Percentiles rank a stretch among this genome's conserved stretches.
These are phyloP conservation scores for Saxicola maurus DNA, from an alignment of 2,797 vertebrate genomes.

Conservation along the genomic window DNA sequence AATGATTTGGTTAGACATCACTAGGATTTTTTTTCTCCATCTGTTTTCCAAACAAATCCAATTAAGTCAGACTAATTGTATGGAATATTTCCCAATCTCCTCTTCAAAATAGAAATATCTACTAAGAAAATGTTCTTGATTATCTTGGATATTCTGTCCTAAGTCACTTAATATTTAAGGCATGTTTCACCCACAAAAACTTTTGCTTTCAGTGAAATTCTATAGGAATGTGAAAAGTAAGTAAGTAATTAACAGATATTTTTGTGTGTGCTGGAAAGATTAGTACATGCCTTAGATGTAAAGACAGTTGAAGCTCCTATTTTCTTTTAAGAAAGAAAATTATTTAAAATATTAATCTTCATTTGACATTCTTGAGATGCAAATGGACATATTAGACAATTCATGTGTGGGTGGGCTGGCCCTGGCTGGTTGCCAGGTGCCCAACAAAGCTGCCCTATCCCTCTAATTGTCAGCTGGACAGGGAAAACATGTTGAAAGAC, in stretches of 20 bases:
- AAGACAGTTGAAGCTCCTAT: background rate
- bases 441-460: rapidly evolving
- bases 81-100: background rate
- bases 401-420: background rate
- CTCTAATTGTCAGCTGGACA: background rate
- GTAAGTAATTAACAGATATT: background rate
- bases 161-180: background rate
- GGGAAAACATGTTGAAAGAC: background rate
- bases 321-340: background rate
- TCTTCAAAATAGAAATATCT: background rate
- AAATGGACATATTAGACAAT: background rate
- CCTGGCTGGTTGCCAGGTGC: background rate
- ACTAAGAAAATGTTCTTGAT: background rate
- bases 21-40: background rate
- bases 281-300: background rate
- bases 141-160: background rate
- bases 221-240: background rate
- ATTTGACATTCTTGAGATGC: constrained; percentile 5
- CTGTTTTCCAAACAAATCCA: background rate
- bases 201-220: background rate
- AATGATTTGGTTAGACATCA: background rate
- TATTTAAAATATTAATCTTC: background rate
- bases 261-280: background rate
- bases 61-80: background rate
- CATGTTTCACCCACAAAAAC: background rate